Conservation (phyloP, 1,140 invertebrate species). For the Calliphora vicina region DNA sequence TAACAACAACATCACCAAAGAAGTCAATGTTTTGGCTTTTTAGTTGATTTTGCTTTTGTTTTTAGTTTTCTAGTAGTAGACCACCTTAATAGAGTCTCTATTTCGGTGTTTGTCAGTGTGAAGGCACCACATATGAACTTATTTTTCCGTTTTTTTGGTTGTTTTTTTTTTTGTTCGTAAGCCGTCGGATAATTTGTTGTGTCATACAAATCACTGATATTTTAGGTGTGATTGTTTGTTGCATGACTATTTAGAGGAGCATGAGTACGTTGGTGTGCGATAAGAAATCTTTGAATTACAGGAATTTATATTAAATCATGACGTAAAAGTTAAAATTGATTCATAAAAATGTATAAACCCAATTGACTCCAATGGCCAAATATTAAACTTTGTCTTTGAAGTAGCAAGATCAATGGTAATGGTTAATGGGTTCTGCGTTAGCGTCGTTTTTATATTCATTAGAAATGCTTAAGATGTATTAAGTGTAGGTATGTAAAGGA, state of each 20-base stretch:
- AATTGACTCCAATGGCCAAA: not conserved
- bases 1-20: not conserved
- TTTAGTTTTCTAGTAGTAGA: not conserved
- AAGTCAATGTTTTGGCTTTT: not conserved
- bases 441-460: too few relatives aligned
- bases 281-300: constrained; percentile 5
- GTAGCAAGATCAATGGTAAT: not conserved
- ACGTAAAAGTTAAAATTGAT: not conserved
- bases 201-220: constrained; percentile 31
- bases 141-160: not conserved
- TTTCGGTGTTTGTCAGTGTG: not conserved
- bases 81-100: constrained; percentile 13
- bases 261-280: not conserved
- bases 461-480: too few relatives aligned
- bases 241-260: constrained; percentile 12
- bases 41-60: not conserved
- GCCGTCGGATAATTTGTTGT: constrained; percentile 23
- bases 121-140: not conserved
- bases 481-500: too few relatives aligned
- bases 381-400: not conserved
- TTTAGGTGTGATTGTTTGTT: constrained; percentile 6
- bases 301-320: constrained; percentile 8
- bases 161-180: not conserved
- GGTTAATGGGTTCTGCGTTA: too few relatives aligned
- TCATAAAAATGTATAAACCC: not conserved